A percentile compares a stretch with the other conserved stretches of the same genome.
These are phyloP conservation scores for Patella ulyssiponensis DNA, from an alignment of 2,888 invertebrate species.

Conservation along the genomic window DNA sequence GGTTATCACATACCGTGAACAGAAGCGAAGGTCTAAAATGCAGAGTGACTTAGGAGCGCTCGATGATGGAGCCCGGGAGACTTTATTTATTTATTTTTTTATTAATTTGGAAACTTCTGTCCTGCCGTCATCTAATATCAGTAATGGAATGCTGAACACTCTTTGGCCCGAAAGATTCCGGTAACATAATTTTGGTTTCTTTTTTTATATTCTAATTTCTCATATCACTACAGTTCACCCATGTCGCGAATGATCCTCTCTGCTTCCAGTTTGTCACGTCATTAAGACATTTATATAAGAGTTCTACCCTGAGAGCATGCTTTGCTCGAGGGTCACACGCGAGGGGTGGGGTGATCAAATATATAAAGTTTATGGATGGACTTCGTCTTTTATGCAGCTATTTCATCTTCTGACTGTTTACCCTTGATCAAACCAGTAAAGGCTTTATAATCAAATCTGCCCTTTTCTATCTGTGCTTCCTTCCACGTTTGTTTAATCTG, in stretches of 20 bases:
- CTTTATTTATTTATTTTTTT: slow-evolving; percentile 13
- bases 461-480: slow-evolving; percentile 73
- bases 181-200: slow-evolving; percentile 26
- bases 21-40: slow-evolving; percentile 28
- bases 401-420: slow-evolving; percentile 72
- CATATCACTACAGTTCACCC: slow-evolving; percentile 24
- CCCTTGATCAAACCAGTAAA: slow-evolving; percentile 74
- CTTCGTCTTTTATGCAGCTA: slow-evolving; percentile 23
- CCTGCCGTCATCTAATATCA: slow-evolving; percentile 22
- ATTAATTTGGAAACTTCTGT: slow-evolving; percentile 23
- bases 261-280: slow-evolving; percentile 14
- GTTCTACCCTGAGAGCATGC: slow-evolving; percentile 42
- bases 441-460: slow-evolving; percentile 74
- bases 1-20: slow-evolving; percentile 32
- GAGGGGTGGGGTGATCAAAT: slow-evolving; percentile 26
- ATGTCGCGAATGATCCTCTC: slow-evolving; percentile 19
- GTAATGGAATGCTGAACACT: slow-evolving; percentile 64
- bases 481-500: slow-evolving; percentile 72
- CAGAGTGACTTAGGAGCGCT: slow-evolving; percentile 13
- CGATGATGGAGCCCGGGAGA: slow-evolving; percentile 36
- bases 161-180: slow-evolving; percentile 63
- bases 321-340: slow-evolving; percentile 18
- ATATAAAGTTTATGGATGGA: slow-evolving; percentile 23
- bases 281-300: slow-evolving; percentile 38
- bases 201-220: slow-evolving; percentile 15